Conservation (phyloP, 2,888 invertebrate genomes). For the Junonia oenone region DNA sequence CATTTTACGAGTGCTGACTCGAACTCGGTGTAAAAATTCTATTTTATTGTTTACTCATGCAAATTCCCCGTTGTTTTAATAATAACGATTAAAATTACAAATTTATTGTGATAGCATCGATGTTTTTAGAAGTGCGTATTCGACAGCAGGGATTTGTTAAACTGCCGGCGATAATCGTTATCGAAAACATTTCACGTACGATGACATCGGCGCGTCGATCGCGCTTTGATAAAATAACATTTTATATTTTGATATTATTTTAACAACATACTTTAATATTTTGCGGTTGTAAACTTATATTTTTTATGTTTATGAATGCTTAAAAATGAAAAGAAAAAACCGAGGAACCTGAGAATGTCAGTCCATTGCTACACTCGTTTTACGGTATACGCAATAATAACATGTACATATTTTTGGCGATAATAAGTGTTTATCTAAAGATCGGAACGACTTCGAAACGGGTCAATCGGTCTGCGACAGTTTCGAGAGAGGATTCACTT, state of each 20-base stretch:
- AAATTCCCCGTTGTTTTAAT: conserved; percentile 67
- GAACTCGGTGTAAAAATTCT: conserved; percentile 56
- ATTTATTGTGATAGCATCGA: conserved; percentile 60
- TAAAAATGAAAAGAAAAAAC: conserved; percentile 7
- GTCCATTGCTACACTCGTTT: conserved; percentile 12
- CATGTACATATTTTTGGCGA: conserved; percentile 1
- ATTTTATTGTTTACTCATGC: conserved; percentile 59
- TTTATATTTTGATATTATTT: conserved; percentile 27
- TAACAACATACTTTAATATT: conserved; percentile 28
- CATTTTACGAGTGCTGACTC: conserved; percentile 60
- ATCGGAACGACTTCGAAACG: conserved; percentile 6
- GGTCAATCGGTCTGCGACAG: conserved; percentile 11
- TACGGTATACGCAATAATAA: conserved; percentile 8
- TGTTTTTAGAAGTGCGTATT: conserved; percentile 57
- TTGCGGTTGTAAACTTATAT: conserved; percentile 18
- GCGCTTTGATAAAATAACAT: conserved; percentile 29
- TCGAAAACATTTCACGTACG: conserved; percentile 45
- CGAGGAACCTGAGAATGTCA: conserved; percentile 2
- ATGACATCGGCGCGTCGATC: conserved; percentile 39
- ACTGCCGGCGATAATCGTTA: conserved; percentile 43
- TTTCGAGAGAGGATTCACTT: background rate
- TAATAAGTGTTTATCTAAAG: conserved; percentile 12
- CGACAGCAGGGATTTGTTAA: conserved; percentile 41
- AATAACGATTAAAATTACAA: conserved; percentile 70
- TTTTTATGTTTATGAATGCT: conserved; percentile 22